Base-by-base conservation (phyloP, 2,888 invertebrate genomes). In the Entomobrya proxima region DNA sequence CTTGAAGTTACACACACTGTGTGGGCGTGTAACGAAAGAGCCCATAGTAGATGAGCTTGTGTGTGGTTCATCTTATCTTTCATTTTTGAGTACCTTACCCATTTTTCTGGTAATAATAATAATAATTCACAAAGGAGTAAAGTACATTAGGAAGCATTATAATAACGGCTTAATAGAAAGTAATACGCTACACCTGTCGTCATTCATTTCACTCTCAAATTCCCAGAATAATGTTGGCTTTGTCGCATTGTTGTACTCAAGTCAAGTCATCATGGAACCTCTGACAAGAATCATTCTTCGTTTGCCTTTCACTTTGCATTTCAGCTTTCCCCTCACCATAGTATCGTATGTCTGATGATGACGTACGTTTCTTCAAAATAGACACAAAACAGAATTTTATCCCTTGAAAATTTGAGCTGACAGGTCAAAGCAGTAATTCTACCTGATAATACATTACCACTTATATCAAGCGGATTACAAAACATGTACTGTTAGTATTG, bases 161-260 rank as follows among this genome's bases (percentile, higher is more conserved):
- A n/a, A n/a, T n/a, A n/a, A n/a, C n/a, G n/a, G n/a, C n/a, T n/a
- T n/a, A n/a, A n/a, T n/a, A n/a, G 27, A 69, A 44, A 44, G 47
- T 69, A 69, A 69, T 67, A 40, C 40, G 69, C 44, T 44, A 21
- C 69, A 69, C 69, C 69, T 69, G 69, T 24, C 61, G n/a, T n/a
- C 61, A 61, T 32, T 18, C 11, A 2, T 18, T 52, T 21, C 2
- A 6, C 44, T 27, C 69, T 44, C 69, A 69, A 44, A 69, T 69
- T 69, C 69, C 44, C 13, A n/a, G 44, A 44, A 44, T 69, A 5
- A 44, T 69, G 30, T 40, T 15, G 44, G 67, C 67, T 44, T 69
- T 69, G 27, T 44, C 69, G 7, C 69, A 44, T 69, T 69, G 69
- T 69, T 69, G 44, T 44, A 69, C n/a, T n/a, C n/a, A n/a, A n/a